Base-by-base conservation (phyloP, 1,140 invertebrate species). In the Oryctes rhinoceros region DNA sequence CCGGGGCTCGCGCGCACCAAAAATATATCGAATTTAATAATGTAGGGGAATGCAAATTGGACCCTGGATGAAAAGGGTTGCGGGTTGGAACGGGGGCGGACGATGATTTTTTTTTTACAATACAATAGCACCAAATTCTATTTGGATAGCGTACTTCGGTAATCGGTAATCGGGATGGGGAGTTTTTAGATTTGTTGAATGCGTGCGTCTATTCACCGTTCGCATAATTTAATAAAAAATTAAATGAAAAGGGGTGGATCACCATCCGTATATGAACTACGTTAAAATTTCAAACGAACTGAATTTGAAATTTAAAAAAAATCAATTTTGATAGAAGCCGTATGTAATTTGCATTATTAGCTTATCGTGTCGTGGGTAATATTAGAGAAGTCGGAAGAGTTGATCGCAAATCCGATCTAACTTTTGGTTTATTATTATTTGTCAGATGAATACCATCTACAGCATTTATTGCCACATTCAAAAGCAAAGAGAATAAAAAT, bases 21-120 rank as follows among this genome's bases (percentile, higher is more conserved):
- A 71, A 71, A 71, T 37, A 71, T 71, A 71, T 71, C 35, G 65
- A 71, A 71, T 71, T 71, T 71, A 71, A 71, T 71, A 71, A 71
- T 71, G 65, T 71, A 30, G 65, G 65, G 24, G 65, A 71, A 71
- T 71, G 65, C 65, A 71, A 71, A 71, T 71, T 24, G 65, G 53
- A 59, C 13, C 13, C 18, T 18, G 18, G 65, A 71, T 71, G 11
- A 13, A 71, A 71, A 30, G 65, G 35, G 65, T 30, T 35, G 15
- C 5, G 65, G 65, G 65, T 20, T 35, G 20, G 65, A 37, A 4
- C 6, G 65, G 7, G 65, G 35, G 35, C 11, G 65, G 65, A 35
- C 5, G 20, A 44, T 44, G 39, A 44, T 3, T 30, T 15, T 71
- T 71, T 71, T 71, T 71, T 71, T 71, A 1, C 1, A 24, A 35